phyloP scores from a whole-genome alignment of 2,797 vertebrate genomes.

The Philypnodon macrostomus region DNA sequence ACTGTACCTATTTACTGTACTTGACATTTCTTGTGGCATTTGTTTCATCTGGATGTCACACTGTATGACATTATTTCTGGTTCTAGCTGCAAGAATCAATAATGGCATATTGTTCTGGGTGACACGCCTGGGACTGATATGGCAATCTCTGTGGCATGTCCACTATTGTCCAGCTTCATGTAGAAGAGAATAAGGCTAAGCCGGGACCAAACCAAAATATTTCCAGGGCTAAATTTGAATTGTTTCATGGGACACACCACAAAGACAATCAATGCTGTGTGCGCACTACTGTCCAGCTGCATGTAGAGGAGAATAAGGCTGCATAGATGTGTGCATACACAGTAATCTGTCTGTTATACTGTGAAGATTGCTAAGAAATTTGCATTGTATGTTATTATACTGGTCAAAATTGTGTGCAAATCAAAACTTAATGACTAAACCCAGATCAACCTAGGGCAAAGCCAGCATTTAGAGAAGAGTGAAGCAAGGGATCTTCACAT shows the following conservation, averaged over 20 bases:
- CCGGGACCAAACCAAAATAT: too few relatives aligned
- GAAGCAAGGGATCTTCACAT: too few relatives aligned
- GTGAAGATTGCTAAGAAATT: too few relatives aligned
- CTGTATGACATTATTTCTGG: conserved; percentile 43
- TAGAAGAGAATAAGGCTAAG: conserved; percentile 15
- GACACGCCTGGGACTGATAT: conserved; percentile 30
- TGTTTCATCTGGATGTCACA: conserved; percentile 44
- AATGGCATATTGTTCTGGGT: conserved; percentile 28
- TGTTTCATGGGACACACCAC: too few relatives aligned
- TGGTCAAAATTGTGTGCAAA: too few relatives aligned
- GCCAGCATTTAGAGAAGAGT: too few relatives aligned
- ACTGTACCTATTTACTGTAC: conserved; percentile 38
- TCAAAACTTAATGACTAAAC: too few relatives aligned
- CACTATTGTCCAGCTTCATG: conserved; percentile 20
- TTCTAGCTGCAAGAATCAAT: conserved; percentile 40
- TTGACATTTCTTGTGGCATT: conserved; percentile 47
- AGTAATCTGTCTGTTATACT: too few relatives aligned
- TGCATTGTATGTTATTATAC: too few relatives aligned
- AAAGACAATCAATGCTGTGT: conserved; percentile 28
- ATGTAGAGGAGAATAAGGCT: conserved; percentile 16
- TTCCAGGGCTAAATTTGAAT: too few relatives aligned
- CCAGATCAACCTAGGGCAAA: too few relatives aligned
- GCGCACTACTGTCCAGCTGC: conserved; percentile 21
- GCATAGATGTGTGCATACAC: too few relatives aligned
- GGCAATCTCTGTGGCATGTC: conserved; percentile 27